A percentile compares a stretch with the other conserved stretches of the same genome.
These are phyloP conservation scores for Yponomeuta evonymella DNA, from an alignment of 2,888 invertebrate genomes.

Conservation along the genomic window DNA sequence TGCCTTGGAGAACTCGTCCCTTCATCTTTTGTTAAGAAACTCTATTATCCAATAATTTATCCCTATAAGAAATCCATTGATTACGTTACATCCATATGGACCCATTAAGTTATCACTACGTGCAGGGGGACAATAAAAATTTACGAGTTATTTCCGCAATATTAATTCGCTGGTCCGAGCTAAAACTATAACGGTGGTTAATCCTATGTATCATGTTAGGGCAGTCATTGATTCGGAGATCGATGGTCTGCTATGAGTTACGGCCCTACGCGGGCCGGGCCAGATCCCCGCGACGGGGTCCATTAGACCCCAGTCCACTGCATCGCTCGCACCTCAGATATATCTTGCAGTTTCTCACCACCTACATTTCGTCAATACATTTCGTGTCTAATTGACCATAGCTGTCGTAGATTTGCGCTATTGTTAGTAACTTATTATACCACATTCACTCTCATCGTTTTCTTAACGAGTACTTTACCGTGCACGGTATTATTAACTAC, in stretches of 20 bases:
- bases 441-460: conserved; percentile 3
- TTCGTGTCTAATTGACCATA: conserved; percentile 77
- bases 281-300: conserved; percentile 14
- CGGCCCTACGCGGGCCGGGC: conserved; percentile 39
- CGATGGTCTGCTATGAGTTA: conserved; percentile 63
- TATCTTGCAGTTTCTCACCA: conserved; percentile 55
- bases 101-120: conserved; percentile 15
- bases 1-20: not conserved
- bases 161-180: conserved; percentile 61
- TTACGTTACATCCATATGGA: conserved; percentile 1
- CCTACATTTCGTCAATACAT: conserved; percentile 51
- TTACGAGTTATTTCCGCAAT: conserved; percentile 57
- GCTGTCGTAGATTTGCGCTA: conserved; percentile 49
- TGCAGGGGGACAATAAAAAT: conserved; percentile 42
- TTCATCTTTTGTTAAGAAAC: conserved; percentile 4
- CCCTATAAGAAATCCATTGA: not conserved
- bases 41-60: not conserved
- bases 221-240: conserved; percentile 71
- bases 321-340: conserved; percentile 37
- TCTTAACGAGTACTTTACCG: not conserved
- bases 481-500: not conserved
- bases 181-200: conserved; percentile 70
- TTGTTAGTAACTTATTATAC: conserved; percentile 36
- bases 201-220: conserved; percentile 70
- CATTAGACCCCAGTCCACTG: conserved; percentile 35